phyloP scores from a whole-genome alignment of 2,797 vertebrate genomes.

The Enteromius afrohamiltoni region DNA sequence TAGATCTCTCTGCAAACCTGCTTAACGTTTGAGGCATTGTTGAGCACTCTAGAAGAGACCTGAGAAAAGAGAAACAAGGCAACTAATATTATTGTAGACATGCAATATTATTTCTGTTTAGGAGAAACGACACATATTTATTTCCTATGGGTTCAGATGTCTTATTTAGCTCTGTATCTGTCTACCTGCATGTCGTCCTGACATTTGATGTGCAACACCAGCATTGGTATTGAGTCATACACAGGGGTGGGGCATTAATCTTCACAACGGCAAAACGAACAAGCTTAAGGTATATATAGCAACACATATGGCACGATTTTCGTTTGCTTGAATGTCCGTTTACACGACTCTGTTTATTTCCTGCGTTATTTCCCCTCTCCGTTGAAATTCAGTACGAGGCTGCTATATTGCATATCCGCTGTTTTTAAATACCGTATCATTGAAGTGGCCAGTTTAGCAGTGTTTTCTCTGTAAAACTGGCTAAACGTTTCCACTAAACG shows the following conservation, averaged over 20 bases:
- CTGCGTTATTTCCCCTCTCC: not conserved
- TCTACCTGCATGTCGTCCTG: conserved; percentile 35
- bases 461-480: conserved; percentile 3
- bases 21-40: not conserved
- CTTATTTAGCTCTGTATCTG: not conserved
- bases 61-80: not conserved
- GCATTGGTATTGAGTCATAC: conserved; percentile 61
- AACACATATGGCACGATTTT: not conserved
- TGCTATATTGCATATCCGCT: not conserved
- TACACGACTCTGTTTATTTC: not conserved
- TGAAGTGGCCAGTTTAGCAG: not conserved
- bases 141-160: not conserved
- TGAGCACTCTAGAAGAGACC: not conserved
- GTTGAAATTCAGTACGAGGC: not conserved
- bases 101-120: not conserved
- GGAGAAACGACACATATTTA: not conserved
- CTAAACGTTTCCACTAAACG: conserved; percentile 35
- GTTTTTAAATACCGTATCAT: not conserved
- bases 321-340: not conserved
- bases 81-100: too few species aligned
- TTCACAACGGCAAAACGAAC: not conserved
- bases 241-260: conserved; percentile 52
- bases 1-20: not conserved
- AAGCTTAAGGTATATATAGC: conserved; percentile 1
- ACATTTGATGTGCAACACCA: conserved; percentile 60